Evolutionary conservation across 2,113 vertebrate genomes (phyloP).

Genomic region (Alectura lathami): DNA sequence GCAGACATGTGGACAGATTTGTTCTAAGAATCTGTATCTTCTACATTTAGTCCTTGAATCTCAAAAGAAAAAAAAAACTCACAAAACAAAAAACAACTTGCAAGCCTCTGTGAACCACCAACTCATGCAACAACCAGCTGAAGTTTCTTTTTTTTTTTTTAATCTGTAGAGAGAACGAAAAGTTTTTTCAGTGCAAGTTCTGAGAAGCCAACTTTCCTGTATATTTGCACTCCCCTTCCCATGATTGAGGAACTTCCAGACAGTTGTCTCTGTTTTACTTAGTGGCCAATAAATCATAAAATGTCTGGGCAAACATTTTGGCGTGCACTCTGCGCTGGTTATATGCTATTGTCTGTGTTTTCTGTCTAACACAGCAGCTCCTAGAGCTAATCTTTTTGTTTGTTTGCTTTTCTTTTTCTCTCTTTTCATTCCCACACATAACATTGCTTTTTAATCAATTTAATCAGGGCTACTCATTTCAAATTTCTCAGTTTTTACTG

Average conservation of each 20-base stretch:
- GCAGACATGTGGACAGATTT: neutral
- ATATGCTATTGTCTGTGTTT: constrained; percentile 55
- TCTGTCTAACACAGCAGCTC: constrained; percentile 48
- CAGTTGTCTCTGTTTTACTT: constrained; percentile 58
- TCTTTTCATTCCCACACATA: constrained; percentile 43
- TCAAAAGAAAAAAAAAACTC: neutral
- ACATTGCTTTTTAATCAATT: constrained; percentile 27
- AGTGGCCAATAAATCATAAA: constrained; percentile 62
- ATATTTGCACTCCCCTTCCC: constrained; percentile 1
- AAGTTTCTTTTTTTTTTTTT: neutral
- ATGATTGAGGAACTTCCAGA: constrained; percentile 29
- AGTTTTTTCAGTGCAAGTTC: neutral
- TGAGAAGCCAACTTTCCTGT: neutral
- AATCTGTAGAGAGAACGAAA: neutral
- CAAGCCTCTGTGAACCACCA: neutral
- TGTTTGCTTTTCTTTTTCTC: neutral
- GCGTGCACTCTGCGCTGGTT: neutral
- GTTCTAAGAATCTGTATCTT: neutral
- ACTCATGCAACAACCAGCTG: neutral
- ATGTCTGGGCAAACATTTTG: constrained; percentile 58
- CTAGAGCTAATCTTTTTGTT: neutral
- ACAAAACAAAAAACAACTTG: neutral
- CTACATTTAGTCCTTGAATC: neutral
- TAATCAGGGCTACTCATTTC: neutral
- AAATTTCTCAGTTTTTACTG: neutral